A percentile compares a stretch with the other conserved stretches of the same genome.
Evolutionary conservation across 2,888 invertebrate genomes (phyloP).

Genomic region (Belgica antarctica): DNA sequence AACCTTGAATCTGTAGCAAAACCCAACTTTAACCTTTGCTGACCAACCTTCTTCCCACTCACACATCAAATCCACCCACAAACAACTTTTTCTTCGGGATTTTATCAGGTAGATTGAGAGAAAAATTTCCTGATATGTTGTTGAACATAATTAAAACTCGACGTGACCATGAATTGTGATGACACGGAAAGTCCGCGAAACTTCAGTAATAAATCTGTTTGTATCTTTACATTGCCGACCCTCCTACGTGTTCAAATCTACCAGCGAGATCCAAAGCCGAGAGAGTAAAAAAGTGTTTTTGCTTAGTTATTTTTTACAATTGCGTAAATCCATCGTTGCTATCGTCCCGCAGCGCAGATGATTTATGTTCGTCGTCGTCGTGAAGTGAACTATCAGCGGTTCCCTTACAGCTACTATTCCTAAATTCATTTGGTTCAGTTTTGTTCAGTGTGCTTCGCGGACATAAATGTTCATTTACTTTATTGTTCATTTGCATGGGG

Average conservation of each 20-base stretch:
- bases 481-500: slow-evolving; percentile 25
- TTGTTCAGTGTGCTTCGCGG: slow-evolving; percentile 38
- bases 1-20: no score
- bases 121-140: slow-evolving; percentile 21
- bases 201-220: no score
- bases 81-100: neutral
- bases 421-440: slow-evolving; percentile 45
- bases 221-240: neutral
- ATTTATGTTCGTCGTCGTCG: slow-evolving; percentile 33
- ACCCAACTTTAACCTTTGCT: no score
- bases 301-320: slow-evolving; percentile 41
- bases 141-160: neutral
- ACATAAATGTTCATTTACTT: slow-evolving; percentile 16
- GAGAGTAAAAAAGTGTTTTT: neutral
- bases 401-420: slow-evolving; percentile 35
- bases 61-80: no score
- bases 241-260: neutral
- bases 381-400: slow-evolving; percentile 25
- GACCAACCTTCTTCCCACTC: no score
- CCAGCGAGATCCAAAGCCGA: neutral
- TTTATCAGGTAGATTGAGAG: slow-evolving; percentile 26
- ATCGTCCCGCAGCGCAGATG: slow-evolving; percentile 16
- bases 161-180: neutral
- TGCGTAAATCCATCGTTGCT: slow-evolving; percentile 43
- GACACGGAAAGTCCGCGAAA: neutral